Evolutionary conservation across 2,888 invertebrate genomes (phyloP).

Genomic region (Amphiduros pacificus): DNA sequence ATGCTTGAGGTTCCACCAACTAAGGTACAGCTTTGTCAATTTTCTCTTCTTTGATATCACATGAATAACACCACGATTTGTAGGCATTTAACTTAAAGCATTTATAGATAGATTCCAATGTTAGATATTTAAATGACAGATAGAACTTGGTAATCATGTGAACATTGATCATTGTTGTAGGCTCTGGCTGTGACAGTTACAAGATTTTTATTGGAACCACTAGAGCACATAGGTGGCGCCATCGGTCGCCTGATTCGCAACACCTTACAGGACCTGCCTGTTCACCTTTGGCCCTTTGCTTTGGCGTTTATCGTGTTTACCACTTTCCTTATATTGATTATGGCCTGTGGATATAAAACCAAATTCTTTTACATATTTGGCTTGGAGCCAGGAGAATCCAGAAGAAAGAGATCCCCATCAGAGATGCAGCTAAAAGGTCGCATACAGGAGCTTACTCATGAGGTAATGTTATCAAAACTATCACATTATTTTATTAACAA

Average conservation of each 20-base stretch:
- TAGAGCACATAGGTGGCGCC: slow-evolving; percentile 38
- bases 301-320: slow-evolving; percentile 28
- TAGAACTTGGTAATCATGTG: not conserved
- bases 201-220: slow-evolving; percentile 40
- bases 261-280: slow-evolving; percentile 36
- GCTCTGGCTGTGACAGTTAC: slow-evolving; percentile 42
- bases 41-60: slow-evolving; percentile 24
- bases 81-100: no score
- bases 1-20: slow-evolving; percentile 42
- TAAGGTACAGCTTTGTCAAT: slow-evolving; percentile 31
- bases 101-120: no score
- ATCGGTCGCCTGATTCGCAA: slow-evolving; percentile 36
- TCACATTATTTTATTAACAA: no score
- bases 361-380: slow-evolving; percentile 6
- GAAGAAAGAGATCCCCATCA: slow-evolving; percentile 28
- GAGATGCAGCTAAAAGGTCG: no score
- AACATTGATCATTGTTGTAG: slow-evolving; percentile 20
- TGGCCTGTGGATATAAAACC: slow-evolving; percentile 39
- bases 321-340: slow-evolving; percentile 34
- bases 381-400: slow-evolving; percentile 36
- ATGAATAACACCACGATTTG: no score
- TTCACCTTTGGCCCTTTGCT: slow-evolving; percentile 38
- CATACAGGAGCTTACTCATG: slow-evolving; percentile 19
- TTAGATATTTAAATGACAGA: no score
- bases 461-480: no score